Base-by-base conservation (phyloP, 2,888 invertebrate genomes). In the Torymus texanus region DNA sequence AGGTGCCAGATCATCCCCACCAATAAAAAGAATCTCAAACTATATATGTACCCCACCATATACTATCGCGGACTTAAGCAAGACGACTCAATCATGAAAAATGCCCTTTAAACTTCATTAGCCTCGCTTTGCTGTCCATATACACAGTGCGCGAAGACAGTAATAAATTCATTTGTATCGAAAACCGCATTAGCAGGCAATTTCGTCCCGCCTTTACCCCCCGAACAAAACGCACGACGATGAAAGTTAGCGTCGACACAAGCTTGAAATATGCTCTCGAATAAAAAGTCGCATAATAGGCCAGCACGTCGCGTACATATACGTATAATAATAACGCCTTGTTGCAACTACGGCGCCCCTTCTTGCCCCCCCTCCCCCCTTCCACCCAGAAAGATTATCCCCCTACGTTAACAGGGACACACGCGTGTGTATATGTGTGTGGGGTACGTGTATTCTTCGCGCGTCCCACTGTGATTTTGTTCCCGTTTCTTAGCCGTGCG, bases 381-480 rank as follows among this genome's bases (percentile, higher is more conserved):
- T 41, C 55, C 56, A 8, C 41, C 41, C 41, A 21, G 41, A 2
- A 79, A 81, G 77, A 81, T 81, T 81, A 81, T 77, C 79, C 74
- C 71, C 77, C 41, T 41, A 24, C 29, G 68, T 72, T 29, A 58
- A 75, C 75, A 59, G n/a, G 29, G 56, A 16, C 2, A n/a, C 75
- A 58, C 66, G 51, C 18, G 72, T 50, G 73, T 61, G 71, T 66
- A 2, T 21, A 21, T 21, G 63, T 29, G 41, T 41, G 41, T 41
- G 41, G 41, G 41, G 41, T 41, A 41, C 10, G 11, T 56, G 18
- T 72, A 73, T 65, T 63, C 65, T 12, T 71, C 59, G 56, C 59
- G 18, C 71, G 50, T 82, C 79, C 79, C 62, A 73, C 81, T 77
- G 79, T 82, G 79, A 82, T 81, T 82, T 76, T 78, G 78, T 82